Evolutionary conservation across 2,113 vertebrate species (phyloP).

Genomic region (Eudorcas thomsonii): DNA sequence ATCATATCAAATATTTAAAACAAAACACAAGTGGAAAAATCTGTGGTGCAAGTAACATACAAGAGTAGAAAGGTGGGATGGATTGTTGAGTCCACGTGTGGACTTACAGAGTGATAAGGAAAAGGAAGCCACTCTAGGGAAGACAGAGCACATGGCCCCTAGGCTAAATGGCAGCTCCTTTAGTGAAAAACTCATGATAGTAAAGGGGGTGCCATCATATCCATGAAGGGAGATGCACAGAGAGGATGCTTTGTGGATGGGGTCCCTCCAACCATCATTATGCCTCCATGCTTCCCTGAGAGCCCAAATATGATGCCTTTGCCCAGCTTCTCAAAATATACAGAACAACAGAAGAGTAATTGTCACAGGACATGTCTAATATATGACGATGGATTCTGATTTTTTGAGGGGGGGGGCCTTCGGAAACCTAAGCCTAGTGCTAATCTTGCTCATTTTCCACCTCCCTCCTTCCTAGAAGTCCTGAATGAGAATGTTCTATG

Average conservation of each 20-base stretch:
- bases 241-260: not conserved
- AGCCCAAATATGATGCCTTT: not conserved
- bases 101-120: not conserved
- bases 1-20: not conserved
- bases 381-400: not conserved
- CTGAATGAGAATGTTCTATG: not conserved
- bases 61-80: not conserved
- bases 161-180: not conserved
- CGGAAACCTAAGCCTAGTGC: not conserved
- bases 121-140: not conserved
- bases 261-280: not conserved
- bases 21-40: not conserved
- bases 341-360: not conserved
- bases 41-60: not conserved
- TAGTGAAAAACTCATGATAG: not conserved
- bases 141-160: not conserved
- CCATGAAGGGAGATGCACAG: not conserved
- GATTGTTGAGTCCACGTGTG: not conserved
- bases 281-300: not conserved
- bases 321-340: not conserved
- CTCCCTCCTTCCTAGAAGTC: not conserved
- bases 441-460: not conserved
- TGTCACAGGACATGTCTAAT: not conserved
- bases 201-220: not conserved
- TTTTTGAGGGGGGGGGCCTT: rapidly evolving